Percentiles rank a stretch among this genome's conserved stretches.
Evolutionary conservation across 2,888 invertebrate species (phyloP).

Genomic region (Ophion slaviceki): DNA sequence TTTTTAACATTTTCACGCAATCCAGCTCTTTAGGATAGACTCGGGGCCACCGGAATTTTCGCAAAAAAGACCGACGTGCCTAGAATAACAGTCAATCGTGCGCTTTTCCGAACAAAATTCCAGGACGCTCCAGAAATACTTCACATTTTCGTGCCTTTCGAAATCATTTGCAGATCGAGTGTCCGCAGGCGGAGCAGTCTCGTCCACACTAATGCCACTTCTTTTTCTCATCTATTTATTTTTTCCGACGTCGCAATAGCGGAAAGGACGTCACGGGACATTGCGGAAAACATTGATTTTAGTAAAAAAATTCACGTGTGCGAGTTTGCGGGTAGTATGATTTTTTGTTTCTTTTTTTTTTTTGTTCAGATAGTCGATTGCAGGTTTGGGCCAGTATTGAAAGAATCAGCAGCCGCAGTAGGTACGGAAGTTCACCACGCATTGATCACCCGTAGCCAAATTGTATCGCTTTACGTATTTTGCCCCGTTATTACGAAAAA

Average conservation of each 20-base stretch:
- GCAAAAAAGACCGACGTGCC: background rate
- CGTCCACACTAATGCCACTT: background rate
- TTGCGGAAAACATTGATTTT: background rate
- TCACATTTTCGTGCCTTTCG: too few species aligned
- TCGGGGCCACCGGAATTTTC: conserved; percentile 10
- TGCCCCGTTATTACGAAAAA: background rate
- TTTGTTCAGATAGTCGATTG: conserved; percentile 15
- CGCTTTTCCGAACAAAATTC: too few species aligned
- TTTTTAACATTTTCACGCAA: background rate
- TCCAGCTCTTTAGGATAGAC: background rate
- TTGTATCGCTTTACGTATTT: background rate
- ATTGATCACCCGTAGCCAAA: conserved; percentile 27
- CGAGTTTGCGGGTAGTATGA: too few species aligned
- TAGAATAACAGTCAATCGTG: background rate
- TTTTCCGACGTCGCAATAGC: too few species aligned
- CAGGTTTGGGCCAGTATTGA: conserved; percentile 61
- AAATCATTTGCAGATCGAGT: too few species aligned
- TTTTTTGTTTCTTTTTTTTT: too few species aligned
- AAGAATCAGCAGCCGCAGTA: conserved; percentile 50
- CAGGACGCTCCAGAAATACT: too few species aligned
- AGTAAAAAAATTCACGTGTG: background rate
- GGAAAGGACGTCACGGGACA: background rate
- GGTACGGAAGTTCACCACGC: conserved; percentile 48
- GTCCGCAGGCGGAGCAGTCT: background rate
- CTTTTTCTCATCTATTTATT: background rate